Base-by-base conservation (phyloP, 2,113 vertebrate species). In the Spheniscus mendiculus region DNA sequence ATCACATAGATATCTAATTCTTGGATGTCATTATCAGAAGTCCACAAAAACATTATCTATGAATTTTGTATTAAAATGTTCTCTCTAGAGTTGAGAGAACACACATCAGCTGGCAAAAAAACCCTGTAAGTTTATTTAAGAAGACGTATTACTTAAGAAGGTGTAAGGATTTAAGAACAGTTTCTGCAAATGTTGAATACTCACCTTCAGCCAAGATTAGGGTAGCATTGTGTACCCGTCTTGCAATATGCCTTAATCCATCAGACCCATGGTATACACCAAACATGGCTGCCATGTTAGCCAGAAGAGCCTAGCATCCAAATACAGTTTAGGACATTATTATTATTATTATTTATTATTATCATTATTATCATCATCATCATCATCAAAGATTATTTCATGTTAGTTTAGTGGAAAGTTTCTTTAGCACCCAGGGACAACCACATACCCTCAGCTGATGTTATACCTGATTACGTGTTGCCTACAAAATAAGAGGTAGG, bases 201-300 rank as follows among this genome's bases (percentile, higher is more conserved):
- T 66, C 97, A 99, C 99, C 99, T 98, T 99, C 99, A 79, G 99
- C 99, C 38, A 99, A 98, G 95, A 99, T 99, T 49, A 99, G 93
- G 26, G 99, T 96, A 88, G 99, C 99, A 70, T 99, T 99, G 95
- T 99, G 99, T 3, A 99, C 99, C 73, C 99, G 98, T 95, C 97
- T 98, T 11, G 99, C 99, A 72, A 99, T 99, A 89, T 99, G 99
- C 96, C 98, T 98, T 40, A 99, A 98, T 69, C 99, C 99, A 53
- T 98, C 98, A 38, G 99, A 98, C 16, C 99, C 99, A 16, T 99
- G 99, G 94, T 99, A 99, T 44, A 99, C 89, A 2, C 98, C 98
- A 70, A 98, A 99, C 99, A 99, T 99, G 17, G 99, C 99, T 69
- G 99, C 99, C 99, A 99, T 99, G 89, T 99, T 99, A 32, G 99